Evolutionary conservation across 2,888 invertebrate genomes (phyloP).

Genomic region (Caenorhabditis plicata): DNA sequence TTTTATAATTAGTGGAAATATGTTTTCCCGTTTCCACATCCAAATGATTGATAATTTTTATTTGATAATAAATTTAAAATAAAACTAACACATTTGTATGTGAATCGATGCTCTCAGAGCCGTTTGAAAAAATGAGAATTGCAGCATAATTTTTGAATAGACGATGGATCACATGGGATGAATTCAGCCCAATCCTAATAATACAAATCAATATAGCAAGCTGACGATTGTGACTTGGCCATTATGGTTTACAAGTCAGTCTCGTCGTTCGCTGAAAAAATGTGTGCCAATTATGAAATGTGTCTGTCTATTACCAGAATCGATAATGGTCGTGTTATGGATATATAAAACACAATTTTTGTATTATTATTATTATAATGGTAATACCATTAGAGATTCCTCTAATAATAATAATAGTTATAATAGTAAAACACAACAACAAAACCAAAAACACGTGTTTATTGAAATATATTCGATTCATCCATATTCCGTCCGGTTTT

Average conservation of each 20-base stretch:
- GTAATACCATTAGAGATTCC: no score
- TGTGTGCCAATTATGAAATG: constrained; percentile 7
- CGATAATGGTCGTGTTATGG: background rate
- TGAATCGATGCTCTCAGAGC: constrained; percentile 23
- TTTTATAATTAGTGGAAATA: no score
- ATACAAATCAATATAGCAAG: background rate
- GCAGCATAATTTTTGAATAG: constrained; percentile 13
- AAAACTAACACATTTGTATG: constrained; percentile 22
- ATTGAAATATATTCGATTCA: no score
- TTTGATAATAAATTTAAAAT: background rate
- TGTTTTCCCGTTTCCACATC: no score
- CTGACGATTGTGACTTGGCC: background rate
- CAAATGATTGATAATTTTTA: background rate
- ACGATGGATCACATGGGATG: no score
- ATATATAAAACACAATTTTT: no score
- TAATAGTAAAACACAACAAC: no score
- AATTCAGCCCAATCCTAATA: no score
- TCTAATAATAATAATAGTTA: no score
- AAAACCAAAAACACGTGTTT: no score
- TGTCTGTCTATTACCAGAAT: background rate
- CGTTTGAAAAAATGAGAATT: constrained; percentile 26
- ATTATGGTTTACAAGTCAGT: background rate
- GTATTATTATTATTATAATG: no score
- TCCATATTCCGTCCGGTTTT: no score
- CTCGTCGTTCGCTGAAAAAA: background rate